Evolutionary conservation across 2,797 vertebrate species (phyloP).

Genomic region (Xerus rutilus): DNA sequence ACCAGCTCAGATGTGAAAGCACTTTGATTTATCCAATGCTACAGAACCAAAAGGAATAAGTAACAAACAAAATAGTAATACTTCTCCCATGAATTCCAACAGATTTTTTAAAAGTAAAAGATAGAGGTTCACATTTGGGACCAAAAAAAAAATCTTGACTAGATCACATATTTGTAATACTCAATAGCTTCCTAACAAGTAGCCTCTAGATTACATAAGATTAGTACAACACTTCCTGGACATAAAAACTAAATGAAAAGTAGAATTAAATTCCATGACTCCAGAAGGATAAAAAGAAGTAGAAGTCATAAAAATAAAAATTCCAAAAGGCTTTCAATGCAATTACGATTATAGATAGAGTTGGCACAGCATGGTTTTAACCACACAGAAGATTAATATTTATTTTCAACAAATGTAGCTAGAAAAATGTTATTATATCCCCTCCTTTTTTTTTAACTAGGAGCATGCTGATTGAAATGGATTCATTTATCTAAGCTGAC

Average conservation of each 20-base stretch:
- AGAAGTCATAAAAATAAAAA: conserved; percentile 64
- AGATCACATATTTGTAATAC: neutral
- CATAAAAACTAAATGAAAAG: conserved; percentile 36
- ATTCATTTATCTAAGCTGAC: conserved; percentile 83
- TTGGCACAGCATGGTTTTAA: conserved; percentile 67
- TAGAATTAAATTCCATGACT: neutral
- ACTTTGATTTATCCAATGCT: conserved; percentile 72
- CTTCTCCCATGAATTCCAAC: neutral
- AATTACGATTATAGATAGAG: conserved; percentile 23
- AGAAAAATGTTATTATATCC: conserved; percentile 72
- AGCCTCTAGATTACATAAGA: neutral
- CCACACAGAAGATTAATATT: conserved; percentile 65
- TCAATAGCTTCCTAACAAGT: neutral
- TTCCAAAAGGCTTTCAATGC: conserved; percentile 5
- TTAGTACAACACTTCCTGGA: neutral
- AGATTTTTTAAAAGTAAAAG: conserved; percentile 61
- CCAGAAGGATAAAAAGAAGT: neutral
- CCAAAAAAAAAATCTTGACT: neutral
- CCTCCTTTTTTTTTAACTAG: neutral
- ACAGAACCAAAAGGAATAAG: conserved; percentile 69
- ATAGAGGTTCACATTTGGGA: neutral
- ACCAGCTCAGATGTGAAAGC: conserved; percentile 28
- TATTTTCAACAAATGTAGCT: conserved; percentile 67
- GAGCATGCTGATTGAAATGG: conserved; percentile 65
- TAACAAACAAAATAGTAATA: conserved; percentile 61